phyloP scores from a whole-genome alignment of 2,888 invertebrate species.

The Drosophila anomalata region DNA sequence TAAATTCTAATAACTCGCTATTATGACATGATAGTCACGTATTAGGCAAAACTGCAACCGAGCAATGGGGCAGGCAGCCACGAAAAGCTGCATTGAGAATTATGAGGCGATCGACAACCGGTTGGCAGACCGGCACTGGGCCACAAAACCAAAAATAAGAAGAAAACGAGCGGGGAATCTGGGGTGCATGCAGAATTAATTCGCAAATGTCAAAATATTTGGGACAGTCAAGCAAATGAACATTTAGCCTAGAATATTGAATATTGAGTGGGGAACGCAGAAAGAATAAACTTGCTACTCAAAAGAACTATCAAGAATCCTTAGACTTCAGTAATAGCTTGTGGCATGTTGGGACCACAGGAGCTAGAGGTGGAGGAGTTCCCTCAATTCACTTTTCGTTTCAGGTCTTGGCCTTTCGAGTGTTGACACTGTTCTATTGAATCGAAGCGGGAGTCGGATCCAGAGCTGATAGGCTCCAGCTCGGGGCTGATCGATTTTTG shows the following conservation, averaged over 20 bases:
- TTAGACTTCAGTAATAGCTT: too few relatives aligned
- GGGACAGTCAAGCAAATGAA: constrained; percentile 54
- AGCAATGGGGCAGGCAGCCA: constrained; percentile 33
- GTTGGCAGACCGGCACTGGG: constrained; percentile 55
- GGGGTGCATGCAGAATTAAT: constrained; percentile 71
- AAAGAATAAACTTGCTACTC: not conserved
- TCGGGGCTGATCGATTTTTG: constrained; percentile 70
- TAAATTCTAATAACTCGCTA: constrained; percentile 80
- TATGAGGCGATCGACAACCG: constrained; percentile 72
- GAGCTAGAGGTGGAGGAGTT: too few relatives aligned
- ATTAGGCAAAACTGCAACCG: constrained; percentile 65
- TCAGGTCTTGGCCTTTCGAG: constrained; percentile 42
- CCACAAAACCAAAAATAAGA: not conserved
- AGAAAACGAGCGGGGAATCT: constrained; percentile 18
- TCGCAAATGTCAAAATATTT: constrained; percentile 78
- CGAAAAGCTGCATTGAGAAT: constrained; percentile 66
- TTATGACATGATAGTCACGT: constrained; percentile 80
- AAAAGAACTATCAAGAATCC: too few relatives aligned
- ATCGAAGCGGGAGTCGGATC: constrained; percentile 11
- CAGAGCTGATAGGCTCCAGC: not conserved
- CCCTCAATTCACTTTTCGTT: constrained; percentile 47
- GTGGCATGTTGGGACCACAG: too few relatives aligned
- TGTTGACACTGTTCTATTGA: constrained; percentile 70
- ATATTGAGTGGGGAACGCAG: not conserved
- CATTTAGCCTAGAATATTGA: constrained; percentile 32